Evolutionary conservation across 2,797 vertebrate genomes (phyloP).

Genomic region (Lophotriccus pileatus): DNA sequence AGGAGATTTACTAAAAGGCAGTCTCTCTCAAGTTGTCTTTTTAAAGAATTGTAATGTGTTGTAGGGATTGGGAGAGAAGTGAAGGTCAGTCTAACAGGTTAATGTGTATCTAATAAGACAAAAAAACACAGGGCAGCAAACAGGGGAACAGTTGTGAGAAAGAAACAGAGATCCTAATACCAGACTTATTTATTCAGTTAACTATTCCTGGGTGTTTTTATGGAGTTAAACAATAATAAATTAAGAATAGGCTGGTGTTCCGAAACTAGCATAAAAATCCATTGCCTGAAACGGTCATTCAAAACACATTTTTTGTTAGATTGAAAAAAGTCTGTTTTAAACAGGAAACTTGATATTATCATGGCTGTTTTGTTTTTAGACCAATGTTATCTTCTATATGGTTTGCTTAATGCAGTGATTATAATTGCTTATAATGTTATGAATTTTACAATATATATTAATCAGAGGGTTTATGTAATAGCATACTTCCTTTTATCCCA

Average conservation of each 20-base stretch:
- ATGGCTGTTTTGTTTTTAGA: not conserved
- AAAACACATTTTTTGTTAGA: not conserved
- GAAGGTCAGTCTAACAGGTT: constrained; percentile 34
- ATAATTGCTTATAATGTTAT: not conserved
- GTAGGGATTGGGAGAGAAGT: not conserved
- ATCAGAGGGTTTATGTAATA: not conserved
- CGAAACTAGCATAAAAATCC: not conserved
- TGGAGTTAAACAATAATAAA: not conserved
- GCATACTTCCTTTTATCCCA: not conserved
- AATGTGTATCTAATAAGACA: constrained; percentile 40
- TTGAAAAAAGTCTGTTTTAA: not conserved
- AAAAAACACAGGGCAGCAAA: constrained; percentile 37
- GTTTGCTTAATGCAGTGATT: not conserved
- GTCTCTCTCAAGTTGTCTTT: constrained; percentile 28
- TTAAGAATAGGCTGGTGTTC: not conserved
- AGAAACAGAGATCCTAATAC: not conserved
- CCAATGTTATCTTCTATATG: not conserved
- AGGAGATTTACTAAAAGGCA: constrained; percentile 46
- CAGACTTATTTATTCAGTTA: not conserved
- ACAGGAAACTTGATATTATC: not conserved
- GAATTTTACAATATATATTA: constrained; percentile 4
- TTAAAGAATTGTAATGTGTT: constrained; percentile 46
- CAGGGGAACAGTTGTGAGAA: not conserved
- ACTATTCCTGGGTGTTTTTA: not conserved
- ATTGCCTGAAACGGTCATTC: not conserved